Evolutionary conservation across 2,113 vertebrate genomes (phyloP), one percentile per base, ranked within the genome.

Genomic region (Zapornia atra): DNA sequence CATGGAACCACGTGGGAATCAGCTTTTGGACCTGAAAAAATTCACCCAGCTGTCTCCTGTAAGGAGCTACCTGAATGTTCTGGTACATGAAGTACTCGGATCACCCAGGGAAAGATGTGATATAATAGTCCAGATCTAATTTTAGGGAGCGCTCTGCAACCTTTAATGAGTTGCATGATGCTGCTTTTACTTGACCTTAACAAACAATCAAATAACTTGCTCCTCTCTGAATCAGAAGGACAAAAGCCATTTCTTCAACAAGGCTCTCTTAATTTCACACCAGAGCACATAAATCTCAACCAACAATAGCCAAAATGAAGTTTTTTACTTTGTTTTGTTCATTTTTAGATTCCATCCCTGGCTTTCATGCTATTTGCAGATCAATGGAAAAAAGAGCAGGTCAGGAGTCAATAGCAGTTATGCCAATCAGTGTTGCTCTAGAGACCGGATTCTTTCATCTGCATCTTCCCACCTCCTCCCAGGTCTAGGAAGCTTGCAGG

Each of bases 351-450:
- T 65, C 7, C 19, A 22, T 26, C 50, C 59, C 60, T 76, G 44
- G 56, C 48, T 76, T 50, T 68, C 50, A 17, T 12, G 56, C 25
- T 60, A 34, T 65, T 86, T 90, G 46, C n/a, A 88, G 86, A 92
- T 91, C 88, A 93, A 33, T 59, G 44, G 1, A 50, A 69, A 69
- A 68, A 64, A 14, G 42, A 75, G 56, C 50, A 46, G 80, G 63
- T 78, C 88, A 91, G 53, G 81, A 86, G 75, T 63, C 68, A 78
- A 65, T 22, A 81, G 54, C 82, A 91, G 78, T 42, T 51, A 40
- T 44, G 46, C 61, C 65, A 82, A 9, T 54, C 91, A 91, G 68
- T 18, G 75, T 21, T 86, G 82, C 76, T 60, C 79, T 42, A 72
- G 71, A 79, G 72, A 64, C 15, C 1, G 28, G 48, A 46, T 75